A percentile compares a stretch with the other conserved stretches of the same genome.
These are phyloP conservation scores for Leptinotarsa rubiginosa DNA, from an alignment of 2,888 invertebrate species.

Conservation along the genomic window DNA sequence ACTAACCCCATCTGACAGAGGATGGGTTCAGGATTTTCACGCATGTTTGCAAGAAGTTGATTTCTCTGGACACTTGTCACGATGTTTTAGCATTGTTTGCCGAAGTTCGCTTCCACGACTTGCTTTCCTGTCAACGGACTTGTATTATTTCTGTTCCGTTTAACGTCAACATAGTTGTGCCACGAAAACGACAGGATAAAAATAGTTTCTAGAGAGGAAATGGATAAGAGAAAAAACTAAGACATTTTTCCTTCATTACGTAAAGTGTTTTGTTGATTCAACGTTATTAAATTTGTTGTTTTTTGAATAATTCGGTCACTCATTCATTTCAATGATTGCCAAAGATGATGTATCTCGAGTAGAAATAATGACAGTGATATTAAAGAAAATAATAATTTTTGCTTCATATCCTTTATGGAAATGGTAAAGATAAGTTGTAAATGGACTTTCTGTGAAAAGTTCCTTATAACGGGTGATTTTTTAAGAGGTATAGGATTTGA, in stretches of 20 bases:
- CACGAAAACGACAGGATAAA: constrained; percentile 6
- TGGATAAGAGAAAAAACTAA: neutral
- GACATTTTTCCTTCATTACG: neutral
- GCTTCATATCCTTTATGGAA: too few relatives aligned
- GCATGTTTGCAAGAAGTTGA: constrained; percentile 55
- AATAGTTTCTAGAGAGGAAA: constrained; percentile 9
- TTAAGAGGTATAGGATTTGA: too few relatives aligned
- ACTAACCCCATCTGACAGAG: constrained; percentile 36
- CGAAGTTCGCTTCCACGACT: constrained; percentile 42
- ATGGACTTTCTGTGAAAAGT: too few relatives aligned
- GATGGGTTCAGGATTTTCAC: constrained; percentile 53
- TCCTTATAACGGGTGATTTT: too few relatives aligned
- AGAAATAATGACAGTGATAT: too few relatives aligned
- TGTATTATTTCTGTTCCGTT: constrained; percentile 17
- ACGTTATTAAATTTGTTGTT: too few relatives aligned
- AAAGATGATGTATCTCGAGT: too few relatives aligned
- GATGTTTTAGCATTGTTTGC: constrained; percentile 49
- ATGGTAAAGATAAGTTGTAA: too few relatives aligned
- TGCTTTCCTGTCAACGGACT: constrained; percentile 19
- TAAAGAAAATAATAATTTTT: too few relatives aligned
- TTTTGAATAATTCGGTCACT: too few relatives aligned
- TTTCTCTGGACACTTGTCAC: constrained; percentile 57
- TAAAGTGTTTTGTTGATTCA: too few relatives aligned
- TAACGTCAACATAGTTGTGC: constrained; percentile 10
- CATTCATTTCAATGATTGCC: too few relatives aligned